Conservation (phyloP, 2,113 vertebrate species). For the Dicentrarchus labrax region DNA sequence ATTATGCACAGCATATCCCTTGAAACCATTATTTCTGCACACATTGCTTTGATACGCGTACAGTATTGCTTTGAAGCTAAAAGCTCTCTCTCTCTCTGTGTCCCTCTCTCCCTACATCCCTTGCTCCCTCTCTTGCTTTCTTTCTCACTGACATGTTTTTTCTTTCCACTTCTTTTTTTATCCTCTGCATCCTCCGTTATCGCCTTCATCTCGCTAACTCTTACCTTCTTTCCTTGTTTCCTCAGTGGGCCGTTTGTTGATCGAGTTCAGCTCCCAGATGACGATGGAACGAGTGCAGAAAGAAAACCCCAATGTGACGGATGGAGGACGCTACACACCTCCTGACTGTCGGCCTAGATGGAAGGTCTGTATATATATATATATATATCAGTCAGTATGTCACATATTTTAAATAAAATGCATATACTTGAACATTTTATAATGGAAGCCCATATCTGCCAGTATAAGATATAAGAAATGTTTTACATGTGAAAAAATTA, state of each 20-base stretch:
- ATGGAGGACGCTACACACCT: constrained; percentile 93
- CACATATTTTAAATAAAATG: neutral
- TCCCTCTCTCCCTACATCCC: constrained; percentile 38
- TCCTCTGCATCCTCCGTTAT: constrained; percentile 17
- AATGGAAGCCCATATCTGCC: neutral
- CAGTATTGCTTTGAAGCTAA: constrained; percentile 68
- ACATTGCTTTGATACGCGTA: constrained; percentile 54
- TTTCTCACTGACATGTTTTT: constrained; percentile 2
- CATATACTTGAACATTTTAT: neutral
- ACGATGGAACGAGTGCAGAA: constrained; percentile 97
- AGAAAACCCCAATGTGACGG: constrained; percentile 96
- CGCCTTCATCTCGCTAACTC: constrained; percentile 36
- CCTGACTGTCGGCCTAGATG: constrained; percentile 92
- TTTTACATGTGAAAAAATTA: neutral
- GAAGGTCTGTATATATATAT: constrained; percentile 78
- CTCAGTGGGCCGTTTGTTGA: constrained; percentile 95
- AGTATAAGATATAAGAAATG: neutral
- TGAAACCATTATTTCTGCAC: constrained; percentile 59
- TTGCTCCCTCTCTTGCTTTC: constrained; percentile 27
- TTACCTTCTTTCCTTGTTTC: constrained; percentile 22
- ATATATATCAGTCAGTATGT: neutral
- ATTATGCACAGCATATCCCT: constrained; percentile 57
- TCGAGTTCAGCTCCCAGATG: constrained; percentile 98
- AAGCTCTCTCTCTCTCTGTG: constrained; percentile 11
- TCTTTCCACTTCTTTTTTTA: constrained; percentile 8